Conservation (phyloP, 2,888 invertebrate genomes). For the Drosophila ustulata region DNA sequence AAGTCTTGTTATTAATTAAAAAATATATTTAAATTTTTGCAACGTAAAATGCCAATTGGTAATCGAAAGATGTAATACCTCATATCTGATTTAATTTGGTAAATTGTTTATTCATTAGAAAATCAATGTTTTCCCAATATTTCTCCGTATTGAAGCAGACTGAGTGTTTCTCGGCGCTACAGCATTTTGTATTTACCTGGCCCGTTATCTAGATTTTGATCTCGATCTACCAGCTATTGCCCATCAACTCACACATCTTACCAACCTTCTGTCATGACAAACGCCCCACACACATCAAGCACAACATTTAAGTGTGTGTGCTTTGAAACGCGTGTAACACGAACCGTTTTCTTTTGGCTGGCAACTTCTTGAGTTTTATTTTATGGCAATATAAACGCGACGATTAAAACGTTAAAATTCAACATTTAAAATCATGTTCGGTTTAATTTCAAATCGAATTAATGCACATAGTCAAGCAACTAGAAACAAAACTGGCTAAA, state of each 20-base stretch:
- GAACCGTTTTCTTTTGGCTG: conserved; percentile 51
- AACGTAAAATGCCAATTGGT: too few species aligned
- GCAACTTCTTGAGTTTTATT: conserved; percentile 59
- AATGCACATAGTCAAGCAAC: conserved; percentile 54
- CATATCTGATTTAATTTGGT: not conserved
- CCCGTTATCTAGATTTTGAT: conserved; percentile 1
- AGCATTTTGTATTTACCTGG: conserved; percentile 17
- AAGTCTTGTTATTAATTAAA: not conserved
- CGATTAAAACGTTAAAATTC: conserved; percentile 81
- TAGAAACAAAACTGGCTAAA: conserved; percentile 49
- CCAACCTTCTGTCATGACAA: conserved; percentile 36
- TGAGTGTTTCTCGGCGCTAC: not conserved
- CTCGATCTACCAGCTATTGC: conserved; percentile 16
- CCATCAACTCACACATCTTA: conserved; percentile 26
- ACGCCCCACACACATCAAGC: conserved; percentile 35
- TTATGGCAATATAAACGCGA: conserved; percentile 78
- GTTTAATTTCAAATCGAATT: conserved; percentile 75
- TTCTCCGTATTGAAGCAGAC: not conserved
- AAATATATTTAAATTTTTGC: too few species aligned
- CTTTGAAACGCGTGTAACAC: conserved; percentile 66
- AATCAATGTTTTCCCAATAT: not conserved
- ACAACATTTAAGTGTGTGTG: conserved; percentile 22
- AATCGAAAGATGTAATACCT: too few species aligned
- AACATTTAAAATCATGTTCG: conserved; percentile 82
- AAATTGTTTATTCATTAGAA: not conserved